A percentile compares a stretch with the other conserved stretches of the same genome.
These are phyloP conservation scores for Paralvinella palmiformis DNA, from an alignment of 1,140 invertebrate genomes.

Conservation along the genomic window DNA sequence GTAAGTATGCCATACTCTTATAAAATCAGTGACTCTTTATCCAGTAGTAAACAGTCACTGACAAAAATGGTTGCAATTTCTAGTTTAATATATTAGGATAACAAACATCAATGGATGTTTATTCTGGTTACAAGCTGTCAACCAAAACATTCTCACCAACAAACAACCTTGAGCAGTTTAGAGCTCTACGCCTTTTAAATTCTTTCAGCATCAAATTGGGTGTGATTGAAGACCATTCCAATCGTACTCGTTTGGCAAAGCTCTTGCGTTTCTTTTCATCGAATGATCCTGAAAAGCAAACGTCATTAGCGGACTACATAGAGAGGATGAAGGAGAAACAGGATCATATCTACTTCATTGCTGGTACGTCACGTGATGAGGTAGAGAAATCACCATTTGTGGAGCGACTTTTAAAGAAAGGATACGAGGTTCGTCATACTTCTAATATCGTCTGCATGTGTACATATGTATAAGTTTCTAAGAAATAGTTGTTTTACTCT, in stretches of 20 bases:
- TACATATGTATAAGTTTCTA: no score
- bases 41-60: no score
- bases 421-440: slow-evolving; percentile 87
- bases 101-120: no score
- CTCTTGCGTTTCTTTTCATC: slow-evolving; percentile 88
- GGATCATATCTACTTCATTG: slow-evolving; percentile 93
- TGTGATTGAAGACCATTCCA: slow-evolving; percentile 94
- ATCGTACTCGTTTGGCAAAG: slow-evolving; percentile 91
- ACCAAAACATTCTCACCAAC: no score
- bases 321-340: slow-evolving; percentile 96
- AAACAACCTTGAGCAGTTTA: no score
- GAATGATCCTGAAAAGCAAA: slow-evolving; percentile 60
- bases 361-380: slow-evolving; percentile 62
- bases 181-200: no score
- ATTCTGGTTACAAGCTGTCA: no score
- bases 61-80: no score
- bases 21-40: no score
- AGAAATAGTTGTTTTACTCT: background rate
- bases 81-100: no score
- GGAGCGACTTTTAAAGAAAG: slow-evolving; percentile 85
- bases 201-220: slow-evolving; percentile 80
- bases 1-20: no score
- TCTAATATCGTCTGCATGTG: background rate
- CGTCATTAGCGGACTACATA: slow-evolving; percentile 83
- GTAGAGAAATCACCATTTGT: slow-evolving; percentile 92